These are phyloP conservation scores for Notothenia rossii DNA, from an alignment of 2,113 vertebrate species.

Conservation along the genomic window DNA sequence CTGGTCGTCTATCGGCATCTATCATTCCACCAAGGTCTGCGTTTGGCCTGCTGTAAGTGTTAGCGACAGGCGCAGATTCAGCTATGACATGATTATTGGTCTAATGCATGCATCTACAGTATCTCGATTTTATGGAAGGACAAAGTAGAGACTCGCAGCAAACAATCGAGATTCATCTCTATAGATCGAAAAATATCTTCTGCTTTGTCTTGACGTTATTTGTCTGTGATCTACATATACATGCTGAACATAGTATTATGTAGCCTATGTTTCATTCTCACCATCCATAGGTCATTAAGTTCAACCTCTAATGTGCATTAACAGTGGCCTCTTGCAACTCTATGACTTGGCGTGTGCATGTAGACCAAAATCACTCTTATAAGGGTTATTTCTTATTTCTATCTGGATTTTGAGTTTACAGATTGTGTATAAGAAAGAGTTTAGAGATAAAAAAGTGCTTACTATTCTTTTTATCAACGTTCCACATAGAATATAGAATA, in stretches of 20 bases:
- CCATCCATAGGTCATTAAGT: not conserved
- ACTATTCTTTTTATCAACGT: slow-evolving; percentile 43
- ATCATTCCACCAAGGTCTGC: slow-evolving; percentile 3
- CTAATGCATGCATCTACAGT: not conserved
- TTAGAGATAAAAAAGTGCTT: not conserved
- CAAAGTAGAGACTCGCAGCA: not conserved
- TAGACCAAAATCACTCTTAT: not conserved
- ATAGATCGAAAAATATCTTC: not conserved
- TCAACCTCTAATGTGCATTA: not conserved
- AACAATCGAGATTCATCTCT: not conserved
- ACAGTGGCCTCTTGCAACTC: not conserved
- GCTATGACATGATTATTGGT: not conserved
- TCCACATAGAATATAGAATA: not conserved
- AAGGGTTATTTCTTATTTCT: not conserved
- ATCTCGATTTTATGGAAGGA: not conserved
- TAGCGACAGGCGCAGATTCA: not conserved
- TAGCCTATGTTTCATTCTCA: not conserved
- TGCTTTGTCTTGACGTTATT: not conserved
- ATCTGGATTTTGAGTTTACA: not conserved
- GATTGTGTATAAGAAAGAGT: not conserved
- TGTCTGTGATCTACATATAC: not conserved
- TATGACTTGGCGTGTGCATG: not conserved
- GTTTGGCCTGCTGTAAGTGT: slow-evolving; percentile 6
- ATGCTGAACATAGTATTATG: not conserved
- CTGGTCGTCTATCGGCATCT: slow-evolving; percentile 11